phyloP scores from a whole-genome alignment of 2,888 invertebrate genomes.

The Tipula vernalis region DNA sequence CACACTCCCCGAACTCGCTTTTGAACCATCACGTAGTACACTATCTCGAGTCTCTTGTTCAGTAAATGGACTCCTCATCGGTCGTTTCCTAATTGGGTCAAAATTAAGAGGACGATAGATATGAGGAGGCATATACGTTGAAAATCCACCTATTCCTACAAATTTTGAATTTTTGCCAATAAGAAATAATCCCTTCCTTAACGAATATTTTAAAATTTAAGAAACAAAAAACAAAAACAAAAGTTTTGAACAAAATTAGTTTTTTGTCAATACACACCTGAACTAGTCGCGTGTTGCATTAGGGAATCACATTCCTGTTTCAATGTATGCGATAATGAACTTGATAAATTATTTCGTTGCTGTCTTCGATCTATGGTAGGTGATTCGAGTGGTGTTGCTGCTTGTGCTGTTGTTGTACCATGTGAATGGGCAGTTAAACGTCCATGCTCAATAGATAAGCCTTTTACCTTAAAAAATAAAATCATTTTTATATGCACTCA shows the following conservation, averaged over 20 bases:
- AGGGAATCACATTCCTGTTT: conserved; percentile 36
- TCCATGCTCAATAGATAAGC: conserved; percentile 61
- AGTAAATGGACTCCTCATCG: conserved; percentile 40
- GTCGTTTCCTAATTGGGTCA: conserved; percentile 41
- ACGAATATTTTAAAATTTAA: neutral
- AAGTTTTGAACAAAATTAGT: neutral
- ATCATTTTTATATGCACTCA: neutral
- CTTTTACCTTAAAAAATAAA: conserved; percentile 47
- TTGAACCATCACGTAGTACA: conserved; percentile 47
- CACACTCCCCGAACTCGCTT: conserved; percentile 36
- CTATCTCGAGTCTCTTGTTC: conserved; percentile 45
- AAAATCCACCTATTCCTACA: conserved; percentile 26
- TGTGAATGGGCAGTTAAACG: conserved; percentile 36
- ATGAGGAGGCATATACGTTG: conserved; percentile 31
- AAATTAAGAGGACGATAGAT: conserved; percentile 35
- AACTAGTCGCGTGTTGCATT: conserved; percentile 32
- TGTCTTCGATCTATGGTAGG: conserved; percentile 32
- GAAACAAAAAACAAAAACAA: neutral
- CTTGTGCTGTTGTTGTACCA: conserved; percentile 21
- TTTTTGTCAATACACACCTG: conserved; percentile 18
- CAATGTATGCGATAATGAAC: conserved; percentile 24
- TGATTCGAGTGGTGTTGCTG: conserved; percentile 33
- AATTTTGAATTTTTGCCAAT: conserved; percentile 11
- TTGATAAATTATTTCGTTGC: conserved; percentile 31
- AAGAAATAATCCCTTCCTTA: conserved; percentile 6